A percentile compares a stretch with the other conserved stretches of the same genome.
Conservation (phyloP, 1,140 invertebrate species). For the Drosophila truncata region DNA sequence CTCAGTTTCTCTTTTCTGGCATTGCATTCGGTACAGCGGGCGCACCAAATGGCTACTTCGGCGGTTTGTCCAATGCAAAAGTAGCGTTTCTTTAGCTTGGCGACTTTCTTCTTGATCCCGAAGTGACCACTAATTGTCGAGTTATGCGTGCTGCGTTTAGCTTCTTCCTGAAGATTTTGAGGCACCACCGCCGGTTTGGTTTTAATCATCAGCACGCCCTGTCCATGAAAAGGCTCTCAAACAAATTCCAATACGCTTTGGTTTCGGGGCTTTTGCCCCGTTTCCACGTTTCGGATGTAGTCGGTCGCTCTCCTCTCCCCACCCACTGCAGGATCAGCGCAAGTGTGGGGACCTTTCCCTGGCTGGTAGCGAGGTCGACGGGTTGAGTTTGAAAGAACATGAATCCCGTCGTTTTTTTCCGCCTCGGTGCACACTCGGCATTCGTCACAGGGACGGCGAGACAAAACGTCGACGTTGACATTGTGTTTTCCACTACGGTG, state of each 20-base stretch:
- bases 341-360: too few relatives aligned
- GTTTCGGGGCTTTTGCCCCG: too few relatives aligned
- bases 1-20: too few relatives aligned
- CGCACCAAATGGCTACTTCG: constrained; percentile 53
- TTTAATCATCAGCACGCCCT: background rate
- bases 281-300: too few relatives aligned
- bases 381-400: background rate
- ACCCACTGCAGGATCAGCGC: too few relatives aligned
- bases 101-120: constrained; percentile 11
- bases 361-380: too few relatives aligned
- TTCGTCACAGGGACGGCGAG: background rate
- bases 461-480: background rate
- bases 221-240: too few relatives aligned
- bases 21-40: constrained; percentile 45
- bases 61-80: constrained; percentile 53
- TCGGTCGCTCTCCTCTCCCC: too few relatives aligned
- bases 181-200: background rate
- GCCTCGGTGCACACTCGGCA: background rate
- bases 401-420: background rate
- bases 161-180: background rate
- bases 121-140: constrained; percentile 3
- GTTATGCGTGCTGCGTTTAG: constrained; percentile 18
- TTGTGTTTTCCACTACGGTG: constrained; percentile 3
- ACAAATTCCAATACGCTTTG: background rate
- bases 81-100: too few relatives aligned